A percentile compares a stretch with the other conserved stretches of the same genome.
Conservation (phyloP, 1,140 invertebrate species). For the Thalassaphorura encarpata region DNA sequence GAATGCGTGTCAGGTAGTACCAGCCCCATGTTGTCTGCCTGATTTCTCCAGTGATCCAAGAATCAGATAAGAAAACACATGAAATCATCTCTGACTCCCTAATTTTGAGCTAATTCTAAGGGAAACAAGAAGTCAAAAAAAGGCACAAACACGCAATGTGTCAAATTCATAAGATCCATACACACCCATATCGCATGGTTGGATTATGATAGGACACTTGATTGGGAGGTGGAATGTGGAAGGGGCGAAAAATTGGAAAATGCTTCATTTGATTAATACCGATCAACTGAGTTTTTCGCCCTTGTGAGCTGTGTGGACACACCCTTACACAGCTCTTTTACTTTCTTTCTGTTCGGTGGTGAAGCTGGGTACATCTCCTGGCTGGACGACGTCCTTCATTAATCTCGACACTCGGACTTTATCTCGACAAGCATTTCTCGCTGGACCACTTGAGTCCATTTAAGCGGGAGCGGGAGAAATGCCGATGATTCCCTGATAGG, state of each 20-base stretch:
- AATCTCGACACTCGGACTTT: conserved; percentile 31
- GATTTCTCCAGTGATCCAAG: too few species aligned
- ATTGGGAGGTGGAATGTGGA: conserved; percentile 4
- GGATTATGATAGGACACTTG: conserved; percentile 19
- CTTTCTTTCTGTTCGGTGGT: not conserved
- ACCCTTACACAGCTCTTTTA: too few species aligned
- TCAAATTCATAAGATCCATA: too few species aligned
- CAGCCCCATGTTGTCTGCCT: too few species aligned
- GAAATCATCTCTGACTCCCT: too few species aligned
- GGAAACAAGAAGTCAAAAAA: too few species aligned
- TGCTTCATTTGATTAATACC: conserved; percentile 32
- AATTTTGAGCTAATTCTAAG: too few species aligned
- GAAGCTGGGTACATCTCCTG: not conserved
- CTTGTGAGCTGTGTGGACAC: not conserved
- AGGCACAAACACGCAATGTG: too few species aligned
- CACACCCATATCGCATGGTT: too few species aligned
- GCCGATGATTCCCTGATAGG: conserved; percentile 21
- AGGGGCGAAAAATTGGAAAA: not conserved
- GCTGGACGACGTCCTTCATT: conserved; percentile 29
- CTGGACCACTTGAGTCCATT: conserved; percentile 30
- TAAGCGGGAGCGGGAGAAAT: conserved; percentile 16
- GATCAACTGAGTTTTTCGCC: conserved; percentile 15
- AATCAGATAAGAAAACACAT: too few species aligned
- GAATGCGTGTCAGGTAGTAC: too few species aligned
- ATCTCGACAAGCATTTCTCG: conserved; percentile 29